phyloP scores from a whole-genome alignment of 2,888 invertebrate genomes.

The Mesodorylaimus sp. region DNA sequence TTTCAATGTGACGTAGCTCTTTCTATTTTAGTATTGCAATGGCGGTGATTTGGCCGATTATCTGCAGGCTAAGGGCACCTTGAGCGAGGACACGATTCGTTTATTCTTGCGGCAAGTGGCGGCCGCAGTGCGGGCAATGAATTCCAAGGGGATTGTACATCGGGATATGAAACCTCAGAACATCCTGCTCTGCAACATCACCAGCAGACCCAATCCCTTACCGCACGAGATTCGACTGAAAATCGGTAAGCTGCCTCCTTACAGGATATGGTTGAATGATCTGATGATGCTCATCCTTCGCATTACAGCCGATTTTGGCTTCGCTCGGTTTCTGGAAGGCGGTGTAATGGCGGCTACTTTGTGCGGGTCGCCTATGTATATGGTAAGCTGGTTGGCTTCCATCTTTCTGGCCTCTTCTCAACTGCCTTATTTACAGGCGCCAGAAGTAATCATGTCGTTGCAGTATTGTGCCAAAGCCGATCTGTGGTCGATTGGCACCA shows the following conservation, averaged over 20 bases:
- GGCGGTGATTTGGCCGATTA: constrained; percentile 97
- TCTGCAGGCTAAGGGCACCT: constrained; percentile 69
- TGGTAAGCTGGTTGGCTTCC: constrained; percentile 48
- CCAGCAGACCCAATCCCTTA: constrained; percentile 43
- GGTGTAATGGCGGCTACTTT: constrained; percentile 98
- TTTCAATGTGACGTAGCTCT: constrained; percentile 16
- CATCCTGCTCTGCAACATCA: constrained; percentile 57
- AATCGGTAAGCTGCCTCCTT: constrained; percentile 53
- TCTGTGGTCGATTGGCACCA: constrained; percentile 95
- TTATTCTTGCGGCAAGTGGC: constrained; percentile 86
- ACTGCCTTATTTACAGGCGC: constrained; percentile 53
- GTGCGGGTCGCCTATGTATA: constrained; percentile 99
- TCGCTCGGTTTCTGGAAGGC: constrained; percentile 90
- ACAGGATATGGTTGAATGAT: too few species aligned
- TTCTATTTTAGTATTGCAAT: constrained; percentile 70
- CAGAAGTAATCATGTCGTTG: constrained; percentile 95
- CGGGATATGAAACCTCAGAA: constrained; percentile 98
- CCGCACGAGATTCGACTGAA: constrained; percentile 77
- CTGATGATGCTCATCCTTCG: too few species aligned
- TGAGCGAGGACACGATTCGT: constrained; percentile 90
- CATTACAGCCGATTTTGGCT: constrained; percentile 83
- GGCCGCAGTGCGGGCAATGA: constrained; percentile 87
- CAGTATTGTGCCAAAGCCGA: constrained; percentile 98
- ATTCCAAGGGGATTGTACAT: constrained; percentile 93
- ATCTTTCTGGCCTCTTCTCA: constrained; percentile 3